These are phyloP conservation scores for Siphonodentalium dalli DNA, from an alignment of 2,888 invertebrate genomes.

Conservation along the genomic window DNA sequence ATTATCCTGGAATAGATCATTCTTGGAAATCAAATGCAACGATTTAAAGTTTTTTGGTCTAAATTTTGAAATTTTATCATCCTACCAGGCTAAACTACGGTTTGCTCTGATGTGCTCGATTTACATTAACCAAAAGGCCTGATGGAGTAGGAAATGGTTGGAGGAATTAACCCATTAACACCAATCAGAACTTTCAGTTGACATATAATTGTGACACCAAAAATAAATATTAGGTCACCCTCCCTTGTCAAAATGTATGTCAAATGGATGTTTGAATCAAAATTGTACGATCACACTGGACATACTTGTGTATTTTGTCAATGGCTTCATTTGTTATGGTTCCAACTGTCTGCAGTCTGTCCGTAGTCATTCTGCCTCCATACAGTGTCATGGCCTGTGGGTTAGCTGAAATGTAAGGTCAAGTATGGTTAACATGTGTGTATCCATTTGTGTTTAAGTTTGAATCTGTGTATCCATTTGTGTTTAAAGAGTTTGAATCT, in stretches of 20 bases:
- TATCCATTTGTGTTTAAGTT: neutral
- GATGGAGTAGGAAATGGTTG: too few species aligned
- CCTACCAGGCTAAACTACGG: too few species aligned
- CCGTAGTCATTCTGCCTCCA: slow-evolving; percentile 62
- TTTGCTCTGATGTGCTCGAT: too few species aligned
- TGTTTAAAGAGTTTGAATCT: neutral
- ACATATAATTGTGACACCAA: neutral
- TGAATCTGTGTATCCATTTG: neutral
- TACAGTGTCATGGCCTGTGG: slow-evolving; percentile 52
- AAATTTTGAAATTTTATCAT: too few species aligned
- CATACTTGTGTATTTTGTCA: slow-evolving; percentile 58
- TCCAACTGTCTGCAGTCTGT: slow-evolving; percentile 50
- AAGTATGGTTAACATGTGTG: neutral
- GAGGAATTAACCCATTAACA: too few species aligned
- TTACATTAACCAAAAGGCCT: too few species aligned
- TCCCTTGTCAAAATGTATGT: neutral
- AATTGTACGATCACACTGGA: neutral
- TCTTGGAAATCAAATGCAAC: too few species aligned
- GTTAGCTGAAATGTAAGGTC: slow-evolving; percentile 34
- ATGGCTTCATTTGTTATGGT: slow-evolving; percentile 59
- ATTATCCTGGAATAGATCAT: too few species aligned
- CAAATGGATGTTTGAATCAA: neutral
- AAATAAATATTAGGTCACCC: neutral
- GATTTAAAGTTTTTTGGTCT: too few species aligned
- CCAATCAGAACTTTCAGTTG: neutral